A percentile compares a stretch with the other conserved stretches of the same genome.
These are phyloP conservation scores for Etheostoma cragini DNA, from an alignment of 2,113 vertebrate genomes.

Conservation along the genomic window DNA sequence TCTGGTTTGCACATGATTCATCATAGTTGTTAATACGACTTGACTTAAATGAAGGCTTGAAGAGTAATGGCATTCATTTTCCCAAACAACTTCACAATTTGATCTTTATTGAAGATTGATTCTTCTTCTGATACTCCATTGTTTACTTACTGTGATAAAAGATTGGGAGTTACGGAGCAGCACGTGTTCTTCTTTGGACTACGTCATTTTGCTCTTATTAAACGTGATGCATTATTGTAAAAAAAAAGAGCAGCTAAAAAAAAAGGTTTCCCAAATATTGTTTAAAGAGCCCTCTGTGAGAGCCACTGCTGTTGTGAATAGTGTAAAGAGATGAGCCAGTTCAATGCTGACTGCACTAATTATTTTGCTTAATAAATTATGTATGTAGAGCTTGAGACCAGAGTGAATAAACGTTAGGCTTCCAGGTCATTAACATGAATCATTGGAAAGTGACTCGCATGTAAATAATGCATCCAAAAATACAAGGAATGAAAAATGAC, in stretches of 20 bases:
- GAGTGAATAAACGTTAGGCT: conserved; percentile 52
- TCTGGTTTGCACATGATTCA: not conserved
- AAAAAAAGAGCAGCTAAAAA: too few relatives aligned
- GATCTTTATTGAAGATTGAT: not conserved
- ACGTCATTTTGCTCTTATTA: not conserved
- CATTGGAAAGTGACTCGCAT: not conserved
- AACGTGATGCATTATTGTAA: not conserved
- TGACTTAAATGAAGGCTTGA: not conserved
- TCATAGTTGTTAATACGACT: not conserved
- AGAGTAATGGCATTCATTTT: not conserved
- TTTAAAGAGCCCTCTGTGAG: not conserved
- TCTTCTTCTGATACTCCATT: not conserved
- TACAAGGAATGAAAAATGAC: not conserved
- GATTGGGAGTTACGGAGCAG: not conserved
- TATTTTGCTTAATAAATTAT: conserved; percentile 52
- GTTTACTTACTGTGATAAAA: not conserved
- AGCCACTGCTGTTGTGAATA: not conserved
- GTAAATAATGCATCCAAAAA: conserved; percentile 12
- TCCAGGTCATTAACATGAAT: conserved; percentile 40
- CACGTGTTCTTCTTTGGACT: not conserved
- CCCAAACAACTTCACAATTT: not conserved
- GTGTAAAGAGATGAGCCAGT: not conserved
- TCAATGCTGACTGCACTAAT: conserved; percentile 31
- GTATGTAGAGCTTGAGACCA: conserved; percentile 35
- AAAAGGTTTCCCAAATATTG: not conserved